Evolutionary conservation across 2,797 vertebrate species (phyloP), one percentile per base, ranked within the genome.

Genomic region (Parambassis ranga): DNA sequence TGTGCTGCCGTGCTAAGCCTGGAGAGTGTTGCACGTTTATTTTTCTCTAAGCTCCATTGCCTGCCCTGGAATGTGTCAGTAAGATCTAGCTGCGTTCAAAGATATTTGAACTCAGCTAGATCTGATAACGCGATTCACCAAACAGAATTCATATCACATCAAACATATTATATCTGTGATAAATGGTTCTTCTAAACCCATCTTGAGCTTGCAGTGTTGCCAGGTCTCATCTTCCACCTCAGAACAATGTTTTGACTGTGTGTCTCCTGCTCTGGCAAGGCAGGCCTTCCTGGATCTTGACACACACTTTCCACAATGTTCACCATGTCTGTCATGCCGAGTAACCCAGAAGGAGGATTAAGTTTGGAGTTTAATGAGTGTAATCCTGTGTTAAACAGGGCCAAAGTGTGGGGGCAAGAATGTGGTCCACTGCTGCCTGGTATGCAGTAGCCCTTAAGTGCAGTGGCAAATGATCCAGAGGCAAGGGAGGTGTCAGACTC

Each of bases 281-380:
- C 69, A 75, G 67, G 65, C 75, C 84, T 79, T 88, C 77, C 83
- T 77, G 85, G 58, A 83, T 87, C 77, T 78, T 82, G 87, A 87
- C 86, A 92, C 87, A 82, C 90, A 92, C 90, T 93, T 93, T 91
- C 89, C 72, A 91, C 91, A 92, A 91, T 93, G 92, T 94, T 92
- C 92, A 93, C 78, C 75, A 74, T 72, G 90, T 91, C 92, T 92
- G 89, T 94, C 92, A 92, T 90, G 81, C 84, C 65, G 86, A 89
- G 88, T 89, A 90, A 91, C 89, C 87, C 90, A 90, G 88, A 86
- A 90, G 87, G 81, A 89, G 92, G 92, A 92, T 93, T 92, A 91
- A 86, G 88, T 90, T 89, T 87, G 81, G 87, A 88, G 88, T 93
- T 93, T 94, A 94, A 93, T 94, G 90, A 92, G 91, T 89, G 88